Base-by-base conservation (phyloP, 1,140 invertebrate species). In the Chrysomallon squamiferum region DNA sequence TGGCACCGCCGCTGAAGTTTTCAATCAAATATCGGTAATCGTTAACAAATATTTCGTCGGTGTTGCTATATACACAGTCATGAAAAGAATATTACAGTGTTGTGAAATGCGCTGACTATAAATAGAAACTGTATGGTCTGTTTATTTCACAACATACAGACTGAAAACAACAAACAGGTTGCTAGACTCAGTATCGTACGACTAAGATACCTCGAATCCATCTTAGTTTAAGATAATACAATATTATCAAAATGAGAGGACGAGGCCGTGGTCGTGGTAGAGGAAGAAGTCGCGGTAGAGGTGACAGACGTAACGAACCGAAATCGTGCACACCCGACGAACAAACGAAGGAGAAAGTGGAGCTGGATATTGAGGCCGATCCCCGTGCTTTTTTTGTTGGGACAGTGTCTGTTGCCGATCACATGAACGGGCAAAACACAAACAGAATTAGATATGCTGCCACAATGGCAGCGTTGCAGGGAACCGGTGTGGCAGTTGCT, bases 401-500 rank as follows among this genome's bases (percentile, higher is more conserved):
- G 27, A 79, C 67, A 65, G 75, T 71, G 2, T 62, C 73, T 0
- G 62, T 71, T 20, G 71, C 75, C n/a, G 73, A 82, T 25, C 84
- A 85, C 61, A 71, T 74, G 59, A 68, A 75, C 3, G 84, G 74
- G 1, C 84, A 85, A 58, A 66, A 73, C 2, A 58, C 73, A 45
- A 80, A 85, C 67, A 64, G 71, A 20, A 60, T 73, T 15, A 71
- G 77, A 59, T 85, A 85, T 62, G 70, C 75, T 29, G 81, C 84
- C 7, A 75, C 71, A 0, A 67, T 85, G 62, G 72, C 76, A 7
- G 73, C 77, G 6, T 61, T 84, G 18, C 25, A 76, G 60, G 73
- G 75, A 29, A 80, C 74, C 61, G 78, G 77, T 0, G 76, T 85
- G 25, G 75, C 77, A n/a, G 69, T 83, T n/a, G 71, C 76, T 27